These are phyloP conservation scores for Polymixis flavicincta DNA, from an alignment of 2,888 invertebrate genomes.

Conservation along the genomic window DNA sequence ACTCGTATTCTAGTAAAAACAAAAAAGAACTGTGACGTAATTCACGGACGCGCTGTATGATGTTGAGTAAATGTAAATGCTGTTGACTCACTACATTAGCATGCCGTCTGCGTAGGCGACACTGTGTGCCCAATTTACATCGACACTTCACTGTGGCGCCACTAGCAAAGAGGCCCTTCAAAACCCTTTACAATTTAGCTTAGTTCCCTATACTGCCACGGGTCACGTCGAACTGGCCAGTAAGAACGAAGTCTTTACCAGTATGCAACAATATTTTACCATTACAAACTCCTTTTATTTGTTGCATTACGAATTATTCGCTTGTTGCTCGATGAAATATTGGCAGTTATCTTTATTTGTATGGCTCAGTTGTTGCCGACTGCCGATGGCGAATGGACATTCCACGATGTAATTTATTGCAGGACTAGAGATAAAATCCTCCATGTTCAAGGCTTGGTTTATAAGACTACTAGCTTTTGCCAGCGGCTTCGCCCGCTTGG, in stretches of 20 bases:
- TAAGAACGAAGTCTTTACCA: slow-evolving; percentile 8
- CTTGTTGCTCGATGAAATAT: slow-evolving; percentile 35
- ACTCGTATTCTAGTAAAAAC: slow-evolving; percentile 26
- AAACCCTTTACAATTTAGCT: not conserved
- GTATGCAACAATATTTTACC: slow-evolving; percentile 37
- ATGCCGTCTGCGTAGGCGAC: slow-evolving; percentile 60
- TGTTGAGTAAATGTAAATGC: slow-evolving; percentile 66
- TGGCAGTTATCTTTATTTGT: slow-evolving; percentile 26
- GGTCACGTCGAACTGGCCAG: not conserved
- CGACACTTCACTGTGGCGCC: slow-evolving; percentile 17
- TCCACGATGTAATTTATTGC: slow-evolving; percentile 12
- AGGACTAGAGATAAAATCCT: slow-evolving; percentile 6
- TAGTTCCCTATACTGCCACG: slow-evolving; percentile 11
- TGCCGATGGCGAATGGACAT: slow-evolving; percentile 13
- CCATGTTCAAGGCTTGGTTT: not conserved
- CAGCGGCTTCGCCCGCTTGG: too few species aligned
- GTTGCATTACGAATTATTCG: slow-evolving; percentile 42
- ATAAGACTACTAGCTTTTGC: too few species aligned
- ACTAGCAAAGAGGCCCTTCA: not conserved
- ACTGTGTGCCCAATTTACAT: slow-evolving; percentile 27
- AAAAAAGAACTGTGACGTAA: slow-evolving; percentile 50
- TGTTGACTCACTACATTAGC: slow-evolving; percentile 69
- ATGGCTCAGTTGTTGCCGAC: not conserved
- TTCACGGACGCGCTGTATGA: slow-evolving; percentile 22
- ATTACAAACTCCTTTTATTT: slow-evolving; percentile 44